Percentiles rank a stretch among this genome's conserved stretches.
Conservation (phyloP, 37 sponge, comb jelly and placozoan genomes). For the Ephydatia muelleri region DNA sequence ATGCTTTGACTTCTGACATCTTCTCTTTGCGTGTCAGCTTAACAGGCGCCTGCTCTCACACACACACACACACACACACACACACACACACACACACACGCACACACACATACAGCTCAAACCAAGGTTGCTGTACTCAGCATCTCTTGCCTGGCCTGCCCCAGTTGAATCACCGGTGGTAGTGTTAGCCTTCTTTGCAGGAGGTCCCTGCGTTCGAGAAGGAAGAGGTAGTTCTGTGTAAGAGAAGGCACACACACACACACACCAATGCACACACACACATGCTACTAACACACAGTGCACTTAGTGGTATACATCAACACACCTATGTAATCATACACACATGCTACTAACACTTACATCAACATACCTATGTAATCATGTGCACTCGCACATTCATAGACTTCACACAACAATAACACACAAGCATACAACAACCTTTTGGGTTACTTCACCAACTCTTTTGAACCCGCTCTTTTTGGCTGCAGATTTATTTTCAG, state of each 20-base stretch:
- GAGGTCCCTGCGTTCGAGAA: slow-evolving; percentile 23
- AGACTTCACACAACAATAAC: no score
- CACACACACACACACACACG: slow-evolving; percentile 33
- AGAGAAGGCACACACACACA: background rate
- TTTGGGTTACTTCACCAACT: slow-evolving; percentile 47
- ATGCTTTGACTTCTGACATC: background rate
- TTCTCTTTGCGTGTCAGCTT: background rate
- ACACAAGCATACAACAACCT: no score
- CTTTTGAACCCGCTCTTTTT: slow-evolving; percentile 71
- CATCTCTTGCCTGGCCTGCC: background rate
- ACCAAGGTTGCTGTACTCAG: background rate
- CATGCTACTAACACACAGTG: background rate
- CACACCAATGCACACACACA: background rate
- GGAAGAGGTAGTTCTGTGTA: no score
- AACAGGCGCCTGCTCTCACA: background rate
- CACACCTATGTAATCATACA: background rate
- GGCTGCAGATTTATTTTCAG: slow-evolving; percentile 40
- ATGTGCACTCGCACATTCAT: background rate
- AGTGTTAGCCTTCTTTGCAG: slow-evolving; percentile 27
- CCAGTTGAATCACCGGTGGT: background rate
- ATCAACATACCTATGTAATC: no score
- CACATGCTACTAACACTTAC: no score
- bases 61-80: slow-evolving; percentile 50
- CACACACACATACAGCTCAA: background rate
- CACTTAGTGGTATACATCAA: background rate